Evolutionary conservation across 1,140 invertebrate genomes (phyloP).

Genomic region (Calliopsis andreniformis): DNA sequence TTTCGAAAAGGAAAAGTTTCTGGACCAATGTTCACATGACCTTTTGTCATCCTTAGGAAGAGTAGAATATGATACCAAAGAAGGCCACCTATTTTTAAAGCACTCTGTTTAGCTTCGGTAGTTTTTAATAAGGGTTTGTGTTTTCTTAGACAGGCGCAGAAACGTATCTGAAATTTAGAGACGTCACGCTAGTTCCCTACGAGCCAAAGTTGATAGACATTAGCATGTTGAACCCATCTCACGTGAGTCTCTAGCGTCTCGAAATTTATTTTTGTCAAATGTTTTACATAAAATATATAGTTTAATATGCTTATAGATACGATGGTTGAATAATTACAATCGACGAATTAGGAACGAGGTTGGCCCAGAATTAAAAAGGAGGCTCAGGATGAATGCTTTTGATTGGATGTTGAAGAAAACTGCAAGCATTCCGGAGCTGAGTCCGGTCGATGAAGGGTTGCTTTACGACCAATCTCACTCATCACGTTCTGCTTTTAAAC

Average conservation of each 20-base stretch:
- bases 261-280: too few species aligned
- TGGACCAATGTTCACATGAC: too few species aligned
- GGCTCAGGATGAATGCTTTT: conserved; percentile 86
- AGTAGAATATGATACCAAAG: too few species aligned
- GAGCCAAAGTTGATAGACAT: conserved; percentile 94
- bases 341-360: conserved; percentile 86
- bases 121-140: background rate
- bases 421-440: conserved; percentile 83
- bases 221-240: conserved; percentile 87
- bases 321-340: conserved; percentile 91
- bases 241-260: conserved; percentile 85
- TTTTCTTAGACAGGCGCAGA: conserved; percentile 76
- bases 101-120: too few species aligned
- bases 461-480: conserved; percentile 36
- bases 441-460: conserved; percentile 37
- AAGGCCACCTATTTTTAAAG: too few species aligned
- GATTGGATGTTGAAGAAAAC: conserved; percentile 92
- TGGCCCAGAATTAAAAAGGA: conserved; percentile 86
- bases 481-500: conserved; percentile 26
- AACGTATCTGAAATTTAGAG: conserved; percentile 87
- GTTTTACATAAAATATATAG: too few species aligned
- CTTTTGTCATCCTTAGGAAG: too few species aligned
- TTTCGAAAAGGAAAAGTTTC: too few species aligned
- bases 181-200: conserved; percentile 95
- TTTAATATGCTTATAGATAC: conserved; percentile 82